Conservation (phyloP, 2,888 invertebrate genomes). For the Hydroisotoma schaefferi region DNA sequence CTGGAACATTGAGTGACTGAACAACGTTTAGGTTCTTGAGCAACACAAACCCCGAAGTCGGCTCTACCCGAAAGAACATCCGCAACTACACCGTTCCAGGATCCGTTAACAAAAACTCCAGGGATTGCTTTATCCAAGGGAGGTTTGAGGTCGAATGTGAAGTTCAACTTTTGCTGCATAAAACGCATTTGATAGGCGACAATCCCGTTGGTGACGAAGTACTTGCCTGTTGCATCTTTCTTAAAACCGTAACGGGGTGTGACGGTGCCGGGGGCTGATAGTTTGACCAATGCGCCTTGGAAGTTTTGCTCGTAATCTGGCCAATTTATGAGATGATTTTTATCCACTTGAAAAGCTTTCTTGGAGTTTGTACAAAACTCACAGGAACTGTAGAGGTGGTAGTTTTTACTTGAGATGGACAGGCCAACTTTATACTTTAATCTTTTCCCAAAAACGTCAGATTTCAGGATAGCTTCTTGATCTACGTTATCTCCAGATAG, state of each 20-base stretch:
- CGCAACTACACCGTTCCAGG: constrained; percentile 24
- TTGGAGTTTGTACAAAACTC: neutral
- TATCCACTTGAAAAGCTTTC: neutral
- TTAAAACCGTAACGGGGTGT: neutral
- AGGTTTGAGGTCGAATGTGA: constrained; percentile 17
- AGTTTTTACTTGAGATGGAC: neutral
- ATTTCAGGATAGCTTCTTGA: neutral
- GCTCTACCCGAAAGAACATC: constrained; percentile 15
- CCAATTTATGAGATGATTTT: neutral
- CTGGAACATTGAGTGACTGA: constrained; percentile 15
- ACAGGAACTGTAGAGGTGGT: neutral
- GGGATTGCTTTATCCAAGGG: too few species aligned
- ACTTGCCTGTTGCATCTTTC: neutral
- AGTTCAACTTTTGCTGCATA: constrained; percentile 12
- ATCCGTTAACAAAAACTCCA: constrained; percentile 26
- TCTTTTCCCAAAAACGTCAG: neutral
- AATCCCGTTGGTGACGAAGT: neutral
- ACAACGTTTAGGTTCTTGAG: constrained; percentile 26
- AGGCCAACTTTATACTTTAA: neutral
- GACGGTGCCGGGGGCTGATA: neutral
- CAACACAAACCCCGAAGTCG: too few species aligned
- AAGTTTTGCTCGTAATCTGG: neutral
- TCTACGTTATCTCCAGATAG: neutral
- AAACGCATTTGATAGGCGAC: neutral
- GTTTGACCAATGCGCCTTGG: neutral